Evolutionary conservation across 1,140 invertebrate genomes (phyloP), one percentile per base, ranked within the genome.

Genomic region (Probaryconus sp.): DNA sequence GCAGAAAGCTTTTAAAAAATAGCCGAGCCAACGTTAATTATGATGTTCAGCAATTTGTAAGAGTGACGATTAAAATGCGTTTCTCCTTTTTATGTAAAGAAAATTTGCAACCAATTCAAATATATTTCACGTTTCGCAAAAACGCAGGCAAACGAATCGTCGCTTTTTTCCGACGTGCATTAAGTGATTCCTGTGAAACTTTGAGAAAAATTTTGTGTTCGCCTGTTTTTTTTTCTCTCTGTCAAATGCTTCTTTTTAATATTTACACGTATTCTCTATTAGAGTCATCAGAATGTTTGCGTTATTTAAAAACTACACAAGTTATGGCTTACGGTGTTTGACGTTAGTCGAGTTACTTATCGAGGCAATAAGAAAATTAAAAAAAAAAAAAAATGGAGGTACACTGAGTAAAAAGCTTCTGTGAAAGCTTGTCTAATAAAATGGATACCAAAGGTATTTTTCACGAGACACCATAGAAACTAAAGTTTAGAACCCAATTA

Each of bases 1-100:
- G 58, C 47, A 65, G 53, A 45, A 60, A 38, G 47, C 40, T 71
- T 63, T 43, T 61, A 56, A 30, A n/a, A n/a, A 50, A 50, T 63
- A 17, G 42, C 18, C 14, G 18, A 48, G 61, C 56, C 48, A 67
- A 68, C 53, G 58, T 67, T 51, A 35, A 68, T 45, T 50, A 67
- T 48, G 45, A 67, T 42, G 56, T 33, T 1, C 9, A 67, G 48
- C 56, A 48, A 63, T 61, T 61, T 60, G 42, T 71, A 33, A 35
- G 40, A 21, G 21, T 9, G 17, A 56, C 31, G 33, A 47, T 14
- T 31, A 11, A 50, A 37, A 43, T 58, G 42, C 50, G 24, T 45
- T n/a, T n/a, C n/a, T n/a, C n/a, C n/a, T n/a, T n/a, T n/a, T n/a
- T n/a, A n/a, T n/a, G n/a, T n/a, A n/a, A n/a, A n/a, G n/a, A n/a